A percentile compares a stretch with the other conserved stretches of the same genome.
Conservation (phyloP, 1,140 invertebrate genomes). For the Campodea augens region DNA sequence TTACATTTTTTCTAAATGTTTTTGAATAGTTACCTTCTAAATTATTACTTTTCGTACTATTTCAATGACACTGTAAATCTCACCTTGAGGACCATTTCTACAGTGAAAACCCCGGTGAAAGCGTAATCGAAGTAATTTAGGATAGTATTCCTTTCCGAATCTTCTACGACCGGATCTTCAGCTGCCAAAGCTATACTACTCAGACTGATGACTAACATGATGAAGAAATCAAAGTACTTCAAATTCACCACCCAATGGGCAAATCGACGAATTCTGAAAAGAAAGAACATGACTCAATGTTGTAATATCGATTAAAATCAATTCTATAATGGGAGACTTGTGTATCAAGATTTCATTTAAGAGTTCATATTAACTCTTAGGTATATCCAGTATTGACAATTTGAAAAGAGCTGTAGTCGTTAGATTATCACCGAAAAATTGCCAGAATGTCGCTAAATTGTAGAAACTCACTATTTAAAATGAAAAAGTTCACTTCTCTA, state of each 20-base stretch:
- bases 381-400: too few species aligned
- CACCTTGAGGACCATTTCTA: slow-evolving; percentile 91
- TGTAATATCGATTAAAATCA: neutral
- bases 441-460: too few species aligned
- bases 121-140: slow-evolving; percentile 98
- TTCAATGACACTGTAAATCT: slow-evolving; percentile 6
- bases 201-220: slow-evolving; percentile 94
- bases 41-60: neutral
- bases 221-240: slow-evolving; percentile 98
- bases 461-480: too few species aligned
- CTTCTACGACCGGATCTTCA: slow-evolving; percentile 92
- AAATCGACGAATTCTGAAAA: slow-evolving; percentile 61
- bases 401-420: too few species aligned
- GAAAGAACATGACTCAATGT: too few species aligned
- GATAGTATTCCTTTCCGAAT: slow-evolving; percentile 68
- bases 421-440: too few species aligned
- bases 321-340: neutral
- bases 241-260: slow-evolving; percentile 97
- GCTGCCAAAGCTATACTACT: slow-evolving; percentile 97
- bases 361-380: too few species aligned
- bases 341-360: neutral
- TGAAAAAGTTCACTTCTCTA: too few species aligned
- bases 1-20: neutral
- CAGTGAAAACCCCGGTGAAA: slow-evolving; percentile 97
- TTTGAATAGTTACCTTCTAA: neutral